These are phyloP conservation scores for Rotaria socialis DNA, from an alignment of 2,888 invertebrate genomes.

Conservation along the genomic window DNA sequence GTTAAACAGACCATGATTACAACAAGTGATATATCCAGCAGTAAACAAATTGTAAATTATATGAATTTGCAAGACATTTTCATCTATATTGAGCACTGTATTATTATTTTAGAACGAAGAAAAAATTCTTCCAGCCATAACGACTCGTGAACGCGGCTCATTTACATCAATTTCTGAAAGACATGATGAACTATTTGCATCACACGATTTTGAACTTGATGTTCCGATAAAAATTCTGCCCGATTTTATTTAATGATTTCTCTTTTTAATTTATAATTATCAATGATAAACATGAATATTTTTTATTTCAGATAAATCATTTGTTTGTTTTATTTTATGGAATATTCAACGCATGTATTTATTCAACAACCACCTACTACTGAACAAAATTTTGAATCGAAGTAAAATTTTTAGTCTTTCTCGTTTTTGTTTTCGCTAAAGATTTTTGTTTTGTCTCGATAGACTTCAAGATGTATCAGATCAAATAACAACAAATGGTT, in stretches of 20 bases:
- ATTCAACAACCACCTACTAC: constrained; percentile 1
- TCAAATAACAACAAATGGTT: constrained; percentile 35
- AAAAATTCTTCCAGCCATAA: neutral
- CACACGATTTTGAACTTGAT: constrained; percentile 33
- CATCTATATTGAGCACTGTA: no score
- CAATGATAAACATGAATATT: neutral
- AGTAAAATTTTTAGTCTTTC: neutral
- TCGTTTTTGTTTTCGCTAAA: neutral
- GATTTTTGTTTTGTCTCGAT: neutral
- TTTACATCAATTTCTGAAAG: neutral
- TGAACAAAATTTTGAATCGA: constrained; percentile 11
- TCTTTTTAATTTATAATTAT: no score
- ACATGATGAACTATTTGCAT: neutral
- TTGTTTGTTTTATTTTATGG: neutral
- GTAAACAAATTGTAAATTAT: neutral
- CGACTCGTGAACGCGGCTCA: constrained; percentile 9
- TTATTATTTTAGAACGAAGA: neutral
- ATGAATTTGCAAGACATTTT: no score
- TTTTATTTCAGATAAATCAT: neutral
- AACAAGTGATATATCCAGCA: neutral
- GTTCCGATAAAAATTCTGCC: neutral
- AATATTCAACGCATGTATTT: constrained; percentile 35
- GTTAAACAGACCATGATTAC: neutral
- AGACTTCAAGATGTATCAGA: constrained; percentile 31
- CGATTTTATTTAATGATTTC: neutral